Percentiles rank a stretch among this genome's conserved stretches.
Evolutionary conservation across 1,140 invertebrate genomes (phyloP).

Genomic region (Ooceraea biroi): DNA sequence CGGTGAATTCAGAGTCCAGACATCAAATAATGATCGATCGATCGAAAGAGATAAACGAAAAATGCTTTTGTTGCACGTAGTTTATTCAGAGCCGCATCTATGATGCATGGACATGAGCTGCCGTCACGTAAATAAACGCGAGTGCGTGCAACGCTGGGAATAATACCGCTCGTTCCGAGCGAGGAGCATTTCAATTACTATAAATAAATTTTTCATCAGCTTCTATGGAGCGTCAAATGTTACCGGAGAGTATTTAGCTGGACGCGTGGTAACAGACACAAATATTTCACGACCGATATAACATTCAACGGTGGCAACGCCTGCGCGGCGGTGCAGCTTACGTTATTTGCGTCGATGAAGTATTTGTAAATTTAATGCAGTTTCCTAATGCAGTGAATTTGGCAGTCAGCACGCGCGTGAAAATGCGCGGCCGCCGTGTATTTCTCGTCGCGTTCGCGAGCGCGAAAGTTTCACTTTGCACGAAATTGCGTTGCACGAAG

Average conservation of each 20-base stretch:
- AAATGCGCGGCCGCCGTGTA: background rate
- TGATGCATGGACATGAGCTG: slow-evolving; percentile 25
- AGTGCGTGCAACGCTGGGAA: slow-evolving; percentile 1
- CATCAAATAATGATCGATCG: slow-evolving; percentile 26
- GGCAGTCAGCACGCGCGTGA: background rate
- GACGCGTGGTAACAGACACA: background rate
- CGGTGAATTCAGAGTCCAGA: slow-evolving; percentile 4
- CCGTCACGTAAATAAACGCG: slow-evolving; percentile 2
- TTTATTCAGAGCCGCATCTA: slow-evolving; percentile 44
- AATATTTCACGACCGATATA: slow-evolving; percentile 51
- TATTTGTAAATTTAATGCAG: slow-evolving; percentile 52
- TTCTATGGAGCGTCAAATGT: background rate
- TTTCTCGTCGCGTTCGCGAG: background rate
- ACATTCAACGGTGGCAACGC: slow-evolving; percentile 3
- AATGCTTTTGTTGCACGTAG: slow-evolving; percentile 9
- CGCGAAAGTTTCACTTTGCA: slow-evolving; percentile 18
- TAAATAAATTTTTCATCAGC: slow-evolving; percentile 54
- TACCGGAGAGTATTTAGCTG: slow-evolving; percentile 10
- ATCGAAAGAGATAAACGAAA: background rate
- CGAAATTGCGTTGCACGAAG: background rate
- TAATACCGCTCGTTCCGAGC: background rate
- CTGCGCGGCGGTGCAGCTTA: slow-evolving; percentile 11
- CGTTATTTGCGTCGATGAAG: slow-evolving; percentile 39
- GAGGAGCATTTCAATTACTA: slow-evolving; percentile 54
- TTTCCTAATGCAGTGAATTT: slow-evolving; percentile 41